These are phyloP conservation scores for Elephantulus edwardii DNA, from an alignment of 2,113 vertebrate genomes.

Conservation along the genomic window DNA sequence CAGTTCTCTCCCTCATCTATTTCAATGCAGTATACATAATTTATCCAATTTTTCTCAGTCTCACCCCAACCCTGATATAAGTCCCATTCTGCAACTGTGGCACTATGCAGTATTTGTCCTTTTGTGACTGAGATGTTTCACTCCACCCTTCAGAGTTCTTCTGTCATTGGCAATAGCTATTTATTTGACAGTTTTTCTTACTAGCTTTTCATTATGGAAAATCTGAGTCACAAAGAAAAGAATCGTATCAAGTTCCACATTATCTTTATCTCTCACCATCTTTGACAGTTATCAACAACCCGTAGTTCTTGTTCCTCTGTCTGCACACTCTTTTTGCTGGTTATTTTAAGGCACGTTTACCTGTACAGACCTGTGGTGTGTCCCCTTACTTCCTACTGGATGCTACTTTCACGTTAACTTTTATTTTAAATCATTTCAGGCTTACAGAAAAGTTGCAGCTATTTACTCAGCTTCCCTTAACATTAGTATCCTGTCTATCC, in stretches of 20 bases:
- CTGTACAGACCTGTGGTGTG: neutral
- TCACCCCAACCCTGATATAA: no score
- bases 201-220: neutral
- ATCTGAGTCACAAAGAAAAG: neutral
- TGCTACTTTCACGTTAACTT: neutral
- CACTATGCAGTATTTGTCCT: no score
- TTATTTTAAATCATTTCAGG: constrained; percentile 13
- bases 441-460: neutral
- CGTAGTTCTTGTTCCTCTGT: neutral
- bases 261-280: neutral
- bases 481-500: neutral
- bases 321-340: neutral
- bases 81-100: no score
- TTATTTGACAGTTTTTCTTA: neutral
- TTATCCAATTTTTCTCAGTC: no score
- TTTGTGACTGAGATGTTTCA: no score
- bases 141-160: neutral
- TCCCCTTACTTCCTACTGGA: neutral
- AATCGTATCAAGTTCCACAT: neutral
- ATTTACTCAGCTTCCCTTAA: neutral
- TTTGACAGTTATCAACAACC: neutral
- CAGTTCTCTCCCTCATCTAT: no score
- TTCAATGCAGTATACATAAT: no score
- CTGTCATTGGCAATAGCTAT: neutral
- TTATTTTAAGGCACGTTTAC: constrained; percentile 9